Conservation (phyloP, 2,888 invertebrate species). For the Spisula subtruncata region DNA sequence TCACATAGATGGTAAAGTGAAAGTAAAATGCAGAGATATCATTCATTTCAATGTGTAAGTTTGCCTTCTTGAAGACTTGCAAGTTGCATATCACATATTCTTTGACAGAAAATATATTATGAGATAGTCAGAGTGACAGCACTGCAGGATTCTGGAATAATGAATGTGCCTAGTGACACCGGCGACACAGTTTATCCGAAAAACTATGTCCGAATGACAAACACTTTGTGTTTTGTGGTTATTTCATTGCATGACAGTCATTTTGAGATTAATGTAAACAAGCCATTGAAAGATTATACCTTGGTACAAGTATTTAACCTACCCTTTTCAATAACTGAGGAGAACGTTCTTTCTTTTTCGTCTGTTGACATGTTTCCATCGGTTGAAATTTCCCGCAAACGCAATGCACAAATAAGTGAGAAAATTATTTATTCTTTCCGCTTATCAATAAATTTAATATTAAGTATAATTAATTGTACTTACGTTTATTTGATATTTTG, state of each 20-base stretch:
- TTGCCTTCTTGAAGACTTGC: no score
- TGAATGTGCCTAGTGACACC: no score
- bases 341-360: neutral
- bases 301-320: neutral
- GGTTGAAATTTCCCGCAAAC: slow-evolving; percentile 26
- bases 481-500: neutral
- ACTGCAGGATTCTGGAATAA: no score
- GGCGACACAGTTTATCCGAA: neutral
- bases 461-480: neutral
- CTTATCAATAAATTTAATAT: neutral
- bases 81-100: no score
- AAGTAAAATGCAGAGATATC: no score
- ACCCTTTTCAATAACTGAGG: slow-evolving; percentile 13
- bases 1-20: no score
- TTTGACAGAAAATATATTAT: no score
- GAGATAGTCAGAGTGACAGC: no score
- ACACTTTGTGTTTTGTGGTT: neutral
- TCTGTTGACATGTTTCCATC: neutral
- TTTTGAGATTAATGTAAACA: neutral
- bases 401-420: slow-evolving; percentile 12
- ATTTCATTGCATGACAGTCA: neutral
- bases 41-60: no score
- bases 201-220: neutral
- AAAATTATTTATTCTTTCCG: neutral
- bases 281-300: neutral